Evolutionary conservation across 2,797 vertebrate species (phyloP).

Genomic region (Pagetopsis macropterus): DNA sequence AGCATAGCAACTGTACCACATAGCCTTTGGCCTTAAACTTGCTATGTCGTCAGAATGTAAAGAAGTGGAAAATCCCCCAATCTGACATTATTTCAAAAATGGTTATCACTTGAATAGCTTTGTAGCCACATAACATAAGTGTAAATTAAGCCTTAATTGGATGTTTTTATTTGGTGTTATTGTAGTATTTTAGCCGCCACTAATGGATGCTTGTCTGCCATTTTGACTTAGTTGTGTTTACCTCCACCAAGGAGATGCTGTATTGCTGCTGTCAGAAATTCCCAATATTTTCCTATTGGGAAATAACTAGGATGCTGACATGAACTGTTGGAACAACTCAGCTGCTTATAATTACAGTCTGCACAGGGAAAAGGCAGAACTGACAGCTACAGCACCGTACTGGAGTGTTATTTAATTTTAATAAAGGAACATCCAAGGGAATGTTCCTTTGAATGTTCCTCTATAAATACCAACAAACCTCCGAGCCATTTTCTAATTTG

Average conservation of each 20-base stretch:
- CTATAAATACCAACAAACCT: conserved; percentile 42
- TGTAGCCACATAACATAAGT: neutral
- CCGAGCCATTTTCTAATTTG: conserved; percentile 50
- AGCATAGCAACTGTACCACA: neutral
- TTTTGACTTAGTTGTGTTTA: neutral
- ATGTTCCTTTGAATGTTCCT: conserved; percentile 28
- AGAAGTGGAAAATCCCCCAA: neutral
- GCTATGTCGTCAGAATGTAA: neutral
- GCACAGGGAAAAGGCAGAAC: neutral
- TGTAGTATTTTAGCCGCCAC: neutral
- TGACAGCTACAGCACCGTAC: neutral
- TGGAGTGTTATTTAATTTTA: neutral
- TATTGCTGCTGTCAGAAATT: neutral
- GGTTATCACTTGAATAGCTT: neutral
- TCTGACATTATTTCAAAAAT: neutral
- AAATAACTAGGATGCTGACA: neutral
- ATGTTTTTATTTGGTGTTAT: neutral
- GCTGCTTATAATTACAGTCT: neutral
- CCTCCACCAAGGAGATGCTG: neutral
- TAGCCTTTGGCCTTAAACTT: neutral
- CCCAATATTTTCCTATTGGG: neutral
- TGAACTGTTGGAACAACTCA: neutral
- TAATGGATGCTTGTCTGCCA: neutral
- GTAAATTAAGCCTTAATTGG: neutral
- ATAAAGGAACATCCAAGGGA: conserved; percentile 41